Percentiles rank a stretch among this genome's conserved stretches.
Evolutionary conservation across 2,888 invertebrate genomes (phyloP).

Genomic region (Meteorus cinctellus): DNA sequence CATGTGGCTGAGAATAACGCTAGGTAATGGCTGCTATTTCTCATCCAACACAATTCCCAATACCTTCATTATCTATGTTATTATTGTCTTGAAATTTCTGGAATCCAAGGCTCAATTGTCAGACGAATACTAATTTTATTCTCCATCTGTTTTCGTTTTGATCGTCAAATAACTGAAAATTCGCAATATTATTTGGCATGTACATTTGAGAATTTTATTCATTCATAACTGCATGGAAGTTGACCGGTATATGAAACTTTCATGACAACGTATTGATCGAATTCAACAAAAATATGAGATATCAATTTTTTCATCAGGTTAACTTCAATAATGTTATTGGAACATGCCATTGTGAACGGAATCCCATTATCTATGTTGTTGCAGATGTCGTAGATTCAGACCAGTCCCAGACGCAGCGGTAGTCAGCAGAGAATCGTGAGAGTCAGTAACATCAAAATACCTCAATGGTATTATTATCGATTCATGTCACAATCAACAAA

Average conservation of each 20-base stretch:
- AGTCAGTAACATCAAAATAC: constrained; percentile 57
- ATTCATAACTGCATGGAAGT: background rate
- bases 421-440: constrained; percentile 71
- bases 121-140: background rate
- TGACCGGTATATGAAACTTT: background rate
- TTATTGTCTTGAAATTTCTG: background rate
- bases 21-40: constrained; percentile 59
- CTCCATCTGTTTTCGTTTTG: background rate
- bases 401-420: constrained; percentile 70
- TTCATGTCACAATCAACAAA: constrained; percentile 62
- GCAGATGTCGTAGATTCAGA: constrained; percentile 71
- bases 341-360: background rate
- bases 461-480: constrained; percentile 56
- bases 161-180: background rate
- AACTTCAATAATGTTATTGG: background rate
- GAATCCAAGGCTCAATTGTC: background rate
- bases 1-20: constrained; percentile 70
- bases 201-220: background rate
- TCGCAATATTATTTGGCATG: background rate
- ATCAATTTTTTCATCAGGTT: background rate
- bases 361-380: constrained; percentile 46
- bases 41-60: background rate
- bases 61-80: background rate
- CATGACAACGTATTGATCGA: background rate
- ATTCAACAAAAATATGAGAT: background rate